These are phyloP conservation scores for Diabrotica virgifera DNA, from an alignment of 1,140 invertebrate species.

Conservation along the genomic window DNA sequence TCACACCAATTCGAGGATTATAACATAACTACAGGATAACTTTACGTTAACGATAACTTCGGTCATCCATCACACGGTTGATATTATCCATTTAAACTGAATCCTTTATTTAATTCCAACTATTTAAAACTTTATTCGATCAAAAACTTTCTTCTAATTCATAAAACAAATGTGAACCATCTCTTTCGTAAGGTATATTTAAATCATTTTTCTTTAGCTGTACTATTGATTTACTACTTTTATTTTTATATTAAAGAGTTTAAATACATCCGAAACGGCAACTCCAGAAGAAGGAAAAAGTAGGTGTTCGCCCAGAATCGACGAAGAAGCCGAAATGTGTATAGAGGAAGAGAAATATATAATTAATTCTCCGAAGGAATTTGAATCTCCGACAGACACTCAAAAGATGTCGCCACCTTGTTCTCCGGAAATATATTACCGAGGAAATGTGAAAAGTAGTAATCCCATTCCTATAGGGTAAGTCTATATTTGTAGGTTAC, in stretches of 20 bases:
- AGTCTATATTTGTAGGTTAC: slow-evolving; percentile 18
- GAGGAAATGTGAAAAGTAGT: slow-evolving; percentile 50
- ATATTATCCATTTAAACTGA: too few species aligned
- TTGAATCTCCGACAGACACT: slow-evolving; percentile 24
- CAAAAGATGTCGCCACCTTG: slow-evolving; percentile 14
- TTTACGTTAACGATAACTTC: too few species aligned
- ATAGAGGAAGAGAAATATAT: slow-evolving; percentile 39
- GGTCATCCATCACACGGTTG: too few species aligned
- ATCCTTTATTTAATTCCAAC: too few species aligned
- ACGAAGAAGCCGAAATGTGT: slow-evolving; percentile 60
- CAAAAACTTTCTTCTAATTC: too few species aligned
- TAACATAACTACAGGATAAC: too few species aligned
- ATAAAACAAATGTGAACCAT: too few species aligned
- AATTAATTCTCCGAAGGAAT: slow-evolving; percentile 20
- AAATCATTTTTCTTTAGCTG: too few species aligned
- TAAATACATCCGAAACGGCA: slow-evolving; percentile 43
- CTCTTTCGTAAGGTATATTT: too few species aligned
- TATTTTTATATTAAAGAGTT: slow-evolving; percentile 30
- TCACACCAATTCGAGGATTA: too few species aligned
- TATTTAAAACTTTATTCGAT: too few species aligned
- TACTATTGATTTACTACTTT: background rate
- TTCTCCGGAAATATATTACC: slow-evolving; percentile 17
- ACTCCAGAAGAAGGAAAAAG: slow-evolving; percentile 45
- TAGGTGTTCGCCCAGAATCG: slow-evolving; percentile 60
- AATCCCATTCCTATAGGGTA: slow-evolving; percentile 69